Conservation (phyloP, 2,113 vertebrate genomes). For the Pan troglodytes region NHGRI_mPanTro3-v2.1_pri NC_072421.2:120870001-120870500, state of each 20-base stretch:
- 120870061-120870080: background rate
- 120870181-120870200: background rate
- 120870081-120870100: background rate
- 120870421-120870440: background rate
- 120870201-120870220: background rate
- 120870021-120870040: background rate
- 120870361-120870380: background rate
- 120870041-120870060: background rate
- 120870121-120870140: background rate
- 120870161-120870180: constrained; percentile 31
- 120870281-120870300: background rate
- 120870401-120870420: background rate
- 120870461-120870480: background rate
- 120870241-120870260: background rate
- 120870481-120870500: background rate
- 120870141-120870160: background rate
- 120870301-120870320: background rate
- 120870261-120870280: background rate
- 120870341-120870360: background rate
- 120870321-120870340: background rate
- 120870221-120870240: background rate
- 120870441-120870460: background rate
- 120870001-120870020: background rate
- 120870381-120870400: background rate
- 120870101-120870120: background rate